Evolutionary conservation across 2,797 vertebrate genomes (phyloP).

Genomic region (Pseudomugil gertrudae): DNA sequence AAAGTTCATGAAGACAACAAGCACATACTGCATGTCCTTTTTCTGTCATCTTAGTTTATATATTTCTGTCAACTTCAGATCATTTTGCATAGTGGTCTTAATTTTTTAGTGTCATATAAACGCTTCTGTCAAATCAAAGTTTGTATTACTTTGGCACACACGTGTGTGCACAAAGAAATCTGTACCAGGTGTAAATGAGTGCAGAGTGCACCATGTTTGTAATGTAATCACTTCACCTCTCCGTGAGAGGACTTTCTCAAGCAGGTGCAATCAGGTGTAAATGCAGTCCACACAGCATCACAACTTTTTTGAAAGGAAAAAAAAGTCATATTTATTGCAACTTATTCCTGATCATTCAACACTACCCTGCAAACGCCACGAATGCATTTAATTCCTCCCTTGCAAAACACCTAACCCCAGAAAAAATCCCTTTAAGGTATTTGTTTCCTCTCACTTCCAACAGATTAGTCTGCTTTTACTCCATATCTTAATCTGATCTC

Average conservation of each 20-base stretch:
- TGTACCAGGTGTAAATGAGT: neutral
- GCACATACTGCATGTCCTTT: neutral
- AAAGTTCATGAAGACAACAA: neutral
- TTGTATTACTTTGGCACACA: neutral
- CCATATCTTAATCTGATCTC: constrained; percentile 1
- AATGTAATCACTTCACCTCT: neutral
- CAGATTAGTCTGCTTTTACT: neutral
- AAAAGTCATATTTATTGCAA: neutral
- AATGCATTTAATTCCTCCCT: neutral
- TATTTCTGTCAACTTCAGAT: neutral
- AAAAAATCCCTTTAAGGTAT: neutral
- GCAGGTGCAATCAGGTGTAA: neutral
- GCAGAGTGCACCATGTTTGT: neutral
- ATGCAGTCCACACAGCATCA: neutral
- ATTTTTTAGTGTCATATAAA: neutral
- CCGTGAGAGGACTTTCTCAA: neutral
- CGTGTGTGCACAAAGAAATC: neutral
- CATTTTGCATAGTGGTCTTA: neutral
- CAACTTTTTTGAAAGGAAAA: neutral
- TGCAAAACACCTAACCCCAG: neutral
- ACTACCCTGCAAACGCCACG: neutral
- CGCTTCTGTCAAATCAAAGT: neutral
- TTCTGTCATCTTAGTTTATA: neutral
- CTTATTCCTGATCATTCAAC: neutral
- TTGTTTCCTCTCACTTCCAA: neutral